Percentiles rank a stretch among this genome's conserved stretches.
Conservation (phyloP, 2,888 invertebrate genomes). For the Taenaris catops region DNA sequence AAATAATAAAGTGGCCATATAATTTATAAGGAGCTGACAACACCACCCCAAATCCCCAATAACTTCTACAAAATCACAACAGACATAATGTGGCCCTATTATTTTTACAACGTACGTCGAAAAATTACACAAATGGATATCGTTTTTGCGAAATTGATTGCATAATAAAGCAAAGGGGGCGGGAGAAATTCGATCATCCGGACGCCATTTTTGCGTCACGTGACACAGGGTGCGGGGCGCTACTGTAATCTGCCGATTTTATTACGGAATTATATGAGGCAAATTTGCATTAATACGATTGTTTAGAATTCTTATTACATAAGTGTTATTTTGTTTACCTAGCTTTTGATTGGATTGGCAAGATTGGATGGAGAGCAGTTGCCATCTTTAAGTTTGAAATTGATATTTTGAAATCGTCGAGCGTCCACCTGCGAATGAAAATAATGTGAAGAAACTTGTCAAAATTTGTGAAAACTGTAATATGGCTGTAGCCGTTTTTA, state of each 20-base stretch:
- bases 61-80: conserved; percentile 1
- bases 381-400: too few species aligned
- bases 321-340: not conserved
- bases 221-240: conserved; percentile 6
- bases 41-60: not conserved
- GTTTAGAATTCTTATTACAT: conserved; percentile 8
- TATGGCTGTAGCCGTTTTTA: too few species aligned
- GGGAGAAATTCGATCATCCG: conserved; percentile 18
- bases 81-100: conserved; percentile 7
- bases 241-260: conserved; percentile 1
- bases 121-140: conserved; percentile 21
- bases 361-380: too few species aligned
- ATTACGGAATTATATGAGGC: conserved; percentile 6
- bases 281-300: conserved; percentile 9
- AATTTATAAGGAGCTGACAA: too few species aligned
- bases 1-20: too few species aligned
- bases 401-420: too few species aligned
- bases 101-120: conserved; percentile 16
- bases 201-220: conserved; percentile 15
- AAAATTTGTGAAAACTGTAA: too few species aligned
- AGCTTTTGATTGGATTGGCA: too few species aligned
- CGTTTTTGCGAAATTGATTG: conserved; percentile 25
- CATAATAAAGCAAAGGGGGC: conserved; percentile 22
- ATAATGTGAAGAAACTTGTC: too few species aligned
- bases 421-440: too few species aligned